Conservation (phyloP, 2,113 vertebrate species). For the Thunnus thynnus region DNA sequence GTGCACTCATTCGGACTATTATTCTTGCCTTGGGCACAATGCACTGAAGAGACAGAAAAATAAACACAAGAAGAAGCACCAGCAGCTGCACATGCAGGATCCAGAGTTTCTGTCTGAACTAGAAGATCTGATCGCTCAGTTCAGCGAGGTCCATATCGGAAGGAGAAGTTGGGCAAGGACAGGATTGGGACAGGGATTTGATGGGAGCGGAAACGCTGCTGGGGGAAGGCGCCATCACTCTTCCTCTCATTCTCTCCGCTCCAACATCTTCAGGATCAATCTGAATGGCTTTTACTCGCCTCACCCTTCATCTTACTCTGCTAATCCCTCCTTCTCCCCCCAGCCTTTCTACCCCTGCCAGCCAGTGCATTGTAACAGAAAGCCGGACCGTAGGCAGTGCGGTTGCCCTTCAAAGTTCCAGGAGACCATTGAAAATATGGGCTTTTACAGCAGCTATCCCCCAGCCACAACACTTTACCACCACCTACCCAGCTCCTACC, state of each 20-base stretch:
- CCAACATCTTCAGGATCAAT: conserved; percentile 92
- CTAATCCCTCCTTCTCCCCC: conserved; percentile 77
- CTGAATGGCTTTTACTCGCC: conserved; percentile 97
- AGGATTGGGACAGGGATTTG: conserved; percentile 62
- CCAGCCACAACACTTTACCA: conserved; percentile 92
- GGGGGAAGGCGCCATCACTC: conserved; percentile 87
- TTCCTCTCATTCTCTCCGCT: conserved; percentile 90
- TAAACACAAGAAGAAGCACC: conserved; percentile 97
- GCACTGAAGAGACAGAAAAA: conserved; percentile 94
- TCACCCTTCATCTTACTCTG: conserved; percentile 80
- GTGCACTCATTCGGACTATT: conserved; percentile 73
- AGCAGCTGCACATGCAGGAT: conserved; percentile 91
- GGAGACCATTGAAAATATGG: conserved; percentile 92
- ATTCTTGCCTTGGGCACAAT: conserved; percentile 90
- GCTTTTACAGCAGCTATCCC: conserved; percentile 94
- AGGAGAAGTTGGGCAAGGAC: conserved; percentile 86
- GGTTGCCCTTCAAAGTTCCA: conserved; percentile 93
- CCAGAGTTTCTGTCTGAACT: conserved; percentile 94
- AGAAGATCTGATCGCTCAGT: conserved; percentile 91
- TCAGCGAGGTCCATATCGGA: conserved; percentile 93
- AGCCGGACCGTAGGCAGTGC: conserved; percentile 92
- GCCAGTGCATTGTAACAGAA: conserved; percentile 92
- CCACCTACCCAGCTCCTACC: conserved; percentile 78
- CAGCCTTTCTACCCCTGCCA: conserved; percentile 88
- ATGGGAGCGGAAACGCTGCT: conserved; percentile 48